Conservation (phyloP, 2,888 invertebrate species). For the Hyles lineata region DNA sequence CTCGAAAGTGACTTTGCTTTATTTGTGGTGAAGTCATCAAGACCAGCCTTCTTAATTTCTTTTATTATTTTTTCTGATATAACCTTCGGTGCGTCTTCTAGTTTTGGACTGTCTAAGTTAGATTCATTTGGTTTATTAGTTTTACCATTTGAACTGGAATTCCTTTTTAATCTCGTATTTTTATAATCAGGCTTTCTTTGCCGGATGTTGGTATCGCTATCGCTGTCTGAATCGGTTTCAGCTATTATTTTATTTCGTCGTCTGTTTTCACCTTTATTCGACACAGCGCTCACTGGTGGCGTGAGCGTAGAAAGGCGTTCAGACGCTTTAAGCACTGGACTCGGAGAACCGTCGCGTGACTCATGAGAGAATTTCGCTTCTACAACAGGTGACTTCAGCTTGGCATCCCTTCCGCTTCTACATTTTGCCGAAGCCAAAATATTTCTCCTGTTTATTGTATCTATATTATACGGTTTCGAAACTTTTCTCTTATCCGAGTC, state of each 20-base stretch:
- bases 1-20: conserved; percentile 47
- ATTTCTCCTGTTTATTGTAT: conserved; percentile 93
- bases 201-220: conserved; percentile 72
- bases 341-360: conserved; percentile 78
- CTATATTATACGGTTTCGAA: conserved; percentile 91
- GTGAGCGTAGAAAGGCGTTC: conserved; percentile 84
- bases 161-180: conserved; percentile 77
- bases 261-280: conserved; percentile 81
- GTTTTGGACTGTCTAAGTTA: conserved; percentile 60
- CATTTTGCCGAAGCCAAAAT: conserved; percentile 94
- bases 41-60: conserved; percentile 68
- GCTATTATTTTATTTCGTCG: conserved; percentile 78
- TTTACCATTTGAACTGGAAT: conserved; percentile 72
- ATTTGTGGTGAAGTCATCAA: conserved; percentile 58
- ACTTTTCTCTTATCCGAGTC: conserved; percentile 88
- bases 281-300: conserved; percentile 80
- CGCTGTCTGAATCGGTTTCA: conserved; percentile 75
- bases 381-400: conserved; percentile 88
- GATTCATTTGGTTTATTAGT: conserved; percentile 70
- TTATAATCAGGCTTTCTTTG: conserved; percentile 78
- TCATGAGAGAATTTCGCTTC: conserved; percentile 89
- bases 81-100: conserved; percentile 65
- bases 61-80: conserved; percentile 71
- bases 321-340: conserved; percentile 78
- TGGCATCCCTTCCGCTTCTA: conserved; percentile 91